phyloP scores from a whole-genome alignment of 2,797 vertebrate genomes.

The Phalanger gymnotis region DNA sequence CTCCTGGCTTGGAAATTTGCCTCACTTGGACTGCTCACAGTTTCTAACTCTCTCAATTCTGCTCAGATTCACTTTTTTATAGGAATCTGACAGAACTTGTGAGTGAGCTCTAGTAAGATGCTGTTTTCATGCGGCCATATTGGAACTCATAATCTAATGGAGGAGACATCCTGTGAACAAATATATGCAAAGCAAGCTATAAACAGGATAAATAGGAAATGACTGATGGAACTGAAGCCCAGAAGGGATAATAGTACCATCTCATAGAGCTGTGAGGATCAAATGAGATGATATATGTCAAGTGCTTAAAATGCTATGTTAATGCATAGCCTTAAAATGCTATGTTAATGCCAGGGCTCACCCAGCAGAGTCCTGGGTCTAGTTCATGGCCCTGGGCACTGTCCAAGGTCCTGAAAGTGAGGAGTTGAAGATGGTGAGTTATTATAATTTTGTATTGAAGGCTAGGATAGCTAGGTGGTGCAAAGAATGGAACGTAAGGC shows the following conservation, averaged over 20 bases:
- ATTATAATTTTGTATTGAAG: neutral
- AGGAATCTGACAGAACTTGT: no score
- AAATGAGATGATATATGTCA: neutral
- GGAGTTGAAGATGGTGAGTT: neutral
- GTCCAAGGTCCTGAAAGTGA: neutral
- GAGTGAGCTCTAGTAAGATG: no score
- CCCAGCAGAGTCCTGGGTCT: neutral
- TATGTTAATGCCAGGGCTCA: neutral
- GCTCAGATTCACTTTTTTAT: no score
- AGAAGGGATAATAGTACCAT: neutral
- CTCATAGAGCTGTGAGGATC: neutral
- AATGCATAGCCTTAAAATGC: neutral
- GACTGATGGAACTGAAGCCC: neutral
- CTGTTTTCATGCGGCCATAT: no score
- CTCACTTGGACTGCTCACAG: no score
- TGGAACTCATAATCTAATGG: neutral
- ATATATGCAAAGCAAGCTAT: neutral
- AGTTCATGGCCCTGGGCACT: neutral
- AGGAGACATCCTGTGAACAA: neutral
- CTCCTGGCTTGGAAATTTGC: no score
- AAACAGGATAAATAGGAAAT: neutral
- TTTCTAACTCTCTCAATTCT: no score
- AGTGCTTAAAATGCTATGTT: neutral
- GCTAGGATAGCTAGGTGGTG: neutral
- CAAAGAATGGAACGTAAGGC: neutral